These are phyloP conservation scores for Phallusia fumigata DNA, from an alignment of 23 tunicate species.

Conservation along the genomic window DNA sequence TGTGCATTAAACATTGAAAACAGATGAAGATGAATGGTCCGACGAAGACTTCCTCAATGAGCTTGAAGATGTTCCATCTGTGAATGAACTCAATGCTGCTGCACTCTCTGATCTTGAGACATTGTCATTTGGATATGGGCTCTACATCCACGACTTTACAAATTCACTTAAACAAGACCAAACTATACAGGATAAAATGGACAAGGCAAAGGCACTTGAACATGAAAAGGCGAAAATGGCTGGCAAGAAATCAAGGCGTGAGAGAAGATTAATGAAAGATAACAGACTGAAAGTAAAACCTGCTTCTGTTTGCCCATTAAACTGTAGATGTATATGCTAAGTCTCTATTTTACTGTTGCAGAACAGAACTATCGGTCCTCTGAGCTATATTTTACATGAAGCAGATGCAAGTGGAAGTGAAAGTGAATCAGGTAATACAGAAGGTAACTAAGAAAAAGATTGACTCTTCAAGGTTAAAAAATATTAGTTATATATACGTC, in stretches of 20 bases:
- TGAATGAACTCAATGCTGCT: constrained; percentile 32
- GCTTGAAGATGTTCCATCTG: constrained; percentile 82
- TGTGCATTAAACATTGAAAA: too few species aligned
- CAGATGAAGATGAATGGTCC: constrained; percentile 16
- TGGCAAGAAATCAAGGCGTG: constrained; percentile 85
- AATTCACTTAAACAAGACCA: constrained; percentile 52
- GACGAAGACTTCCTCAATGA: constrained; percentile 75
- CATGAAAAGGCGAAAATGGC: constrained; percentile 79
- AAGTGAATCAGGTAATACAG: constrained; percentile 38
- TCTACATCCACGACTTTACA: constrained; percentile 54
- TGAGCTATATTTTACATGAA: constrained; percentile 53
- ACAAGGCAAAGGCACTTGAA: constrained; percentile 63
- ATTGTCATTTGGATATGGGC: constrained; percentile 43
- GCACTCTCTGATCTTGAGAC: constrained; percentile 44
- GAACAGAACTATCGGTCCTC: constrained; percentile 72
- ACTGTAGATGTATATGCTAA: too few species aligned
- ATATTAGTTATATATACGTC: too few species aligned
- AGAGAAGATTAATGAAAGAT: constrained; percentile 73
- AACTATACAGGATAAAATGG: constrained; percentile 43
- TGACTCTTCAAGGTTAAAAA: too few species aligned
- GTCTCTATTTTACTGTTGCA: constrained; percentile 22
- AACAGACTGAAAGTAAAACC: constrained; percentile 56
- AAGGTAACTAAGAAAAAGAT: too few species aligned
- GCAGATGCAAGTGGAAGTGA: constrained; percentile 41
- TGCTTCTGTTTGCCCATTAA: too few species aligned